Evolutionary conservation across 2,888 invertebrate species (phyloP).

Genomic region (Sarcophaga rosellei): DNA sequence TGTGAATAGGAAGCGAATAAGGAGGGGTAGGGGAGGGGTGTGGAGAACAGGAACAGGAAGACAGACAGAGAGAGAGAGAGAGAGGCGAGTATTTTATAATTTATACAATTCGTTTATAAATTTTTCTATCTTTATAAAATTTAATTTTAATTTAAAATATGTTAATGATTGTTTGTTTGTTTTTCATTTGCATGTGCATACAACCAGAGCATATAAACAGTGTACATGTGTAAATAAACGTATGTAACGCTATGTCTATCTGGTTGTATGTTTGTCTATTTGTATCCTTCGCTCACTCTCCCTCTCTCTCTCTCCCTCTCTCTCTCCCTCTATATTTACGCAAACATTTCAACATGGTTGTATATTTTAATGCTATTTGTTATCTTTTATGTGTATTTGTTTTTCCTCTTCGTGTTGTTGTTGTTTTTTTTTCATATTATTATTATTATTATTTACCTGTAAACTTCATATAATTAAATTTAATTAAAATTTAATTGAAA

Average conservation of each 20-base stretch:
- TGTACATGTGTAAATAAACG: slow-evolving; percentile 40
- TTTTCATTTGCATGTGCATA: slow-evolving; percentile 13
- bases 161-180: slow-evolving; percentile 51
- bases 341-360: slow-evolving; percentile 10
- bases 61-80: too few relatives aligned
- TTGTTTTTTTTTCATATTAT: slow-evolving; percentile 4
- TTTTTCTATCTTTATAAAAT: slow-evolving; percentile 56
- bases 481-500: slow-evolving; percentile 73
- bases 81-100: neutral
- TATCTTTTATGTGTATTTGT: slow-evolving; percentile 17
- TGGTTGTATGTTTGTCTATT: neutral
- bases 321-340: slow-evolving; percentile 37
- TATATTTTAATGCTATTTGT: slow-evolving; percentile 47
- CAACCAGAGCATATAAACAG: neutral
- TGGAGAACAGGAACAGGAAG: too few relatives aligned
- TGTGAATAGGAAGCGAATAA: too few relatives aligned
- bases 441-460: slow-evolving; percentile 59
- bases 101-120: slow-evolving; percentile 37
- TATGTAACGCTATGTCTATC: neutral
- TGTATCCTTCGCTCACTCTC: slow-evolving; percentile 22
- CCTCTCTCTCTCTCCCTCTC: slow-evolving; percentile 4
- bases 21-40: rapidly evolving
- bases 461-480: slow-evolving; percentile 72
- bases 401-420: slow-evolving; percentile 5
- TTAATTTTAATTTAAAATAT: slow-evolving; percentile 61